These are phyloP conservation scores for Hystrix cristata DNA, from an alignment of 2,113 vertebrate genomes.

Conservation along the genomic window DNA sequence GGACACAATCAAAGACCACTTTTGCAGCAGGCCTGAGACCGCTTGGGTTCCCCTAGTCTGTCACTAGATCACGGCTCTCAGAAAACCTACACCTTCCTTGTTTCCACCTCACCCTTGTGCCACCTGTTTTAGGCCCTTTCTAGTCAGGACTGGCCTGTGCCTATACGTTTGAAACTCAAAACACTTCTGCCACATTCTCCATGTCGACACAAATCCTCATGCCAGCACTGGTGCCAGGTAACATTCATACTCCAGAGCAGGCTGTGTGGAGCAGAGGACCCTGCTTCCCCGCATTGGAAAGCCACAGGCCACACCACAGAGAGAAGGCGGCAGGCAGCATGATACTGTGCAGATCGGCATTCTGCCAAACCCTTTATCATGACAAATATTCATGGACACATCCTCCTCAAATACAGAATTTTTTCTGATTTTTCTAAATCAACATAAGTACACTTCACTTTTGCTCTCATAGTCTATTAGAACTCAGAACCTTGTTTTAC, in stretches of 20 bases:
- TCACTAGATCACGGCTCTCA: not conserved
- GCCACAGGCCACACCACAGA: not conserved
- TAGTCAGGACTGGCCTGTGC: not conserved
- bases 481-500: not conserved
- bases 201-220: not conserved
- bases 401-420: not conserved
- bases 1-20: not conserved
- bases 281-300: not conserved
- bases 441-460: not conserved
- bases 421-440: slow-evolving; percentile 1
- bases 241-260: not conserved
- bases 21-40: not conserved
- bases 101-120: not conserved
- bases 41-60: not conserved
- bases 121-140: not conserved
- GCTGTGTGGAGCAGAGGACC: not conserved
- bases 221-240: not conserved
- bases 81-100: not conserved
- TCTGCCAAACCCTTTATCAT: not conserved
- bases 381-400: not conserved
- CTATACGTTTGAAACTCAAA: not conserved
- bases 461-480: not conserved
- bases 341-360: not conserved
- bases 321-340: not conserved
- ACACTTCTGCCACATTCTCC: not conserved